Percentiles rank a stretch among this genome's conserved stretches.
These are phyloP conservation scores for Tinea semifulvella DNA, from an alignment of 2,888 invertebrate species.

Conservation along the genomic window DNA sequence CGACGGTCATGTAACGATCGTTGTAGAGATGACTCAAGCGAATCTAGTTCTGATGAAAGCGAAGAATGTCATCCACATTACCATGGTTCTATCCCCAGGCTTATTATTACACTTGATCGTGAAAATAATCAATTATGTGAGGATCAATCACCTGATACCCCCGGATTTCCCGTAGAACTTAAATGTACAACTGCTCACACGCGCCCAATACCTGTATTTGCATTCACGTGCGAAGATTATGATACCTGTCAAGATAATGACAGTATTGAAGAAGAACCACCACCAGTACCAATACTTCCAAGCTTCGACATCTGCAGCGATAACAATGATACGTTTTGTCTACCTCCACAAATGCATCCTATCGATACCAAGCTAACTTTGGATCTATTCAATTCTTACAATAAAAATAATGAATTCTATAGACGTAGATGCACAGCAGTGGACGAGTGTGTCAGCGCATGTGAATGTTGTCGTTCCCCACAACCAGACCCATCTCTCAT, in stretches of 20 bases:
- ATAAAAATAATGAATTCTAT: conserved; percentile 30
- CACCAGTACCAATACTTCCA: conserved; percentile 37
- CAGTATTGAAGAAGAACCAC: conserved; percentile 23
- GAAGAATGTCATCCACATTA: conserved; percentile 43
- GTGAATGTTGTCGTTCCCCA: conserved; percentile 55
- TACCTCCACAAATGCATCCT: conserved; percentile 53
- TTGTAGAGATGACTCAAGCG: conserved; percentile 47
- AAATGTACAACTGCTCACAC: conserved; percentile 26
- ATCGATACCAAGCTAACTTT: conserved; percentile 49
- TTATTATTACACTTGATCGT: conserved; percentile 49
- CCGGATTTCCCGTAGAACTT: conserved; percentile 45
- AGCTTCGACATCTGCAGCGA: conserved; percentile 40
- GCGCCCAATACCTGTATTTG: conserved; percentile 48
- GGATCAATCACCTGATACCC: conserved; percentile 48
- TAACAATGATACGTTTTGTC: conserved; percentile 35
- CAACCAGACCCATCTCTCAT: conserved; percentile 51
- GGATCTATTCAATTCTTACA: conserved; percentile 38
- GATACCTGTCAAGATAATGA: conserved; percentile 35
- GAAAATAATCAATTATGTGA: conserved; percentile 49
- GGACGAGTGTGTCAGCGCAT: conserved; percentile 53
- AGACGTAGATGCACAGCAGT: conserved; percentile 44
- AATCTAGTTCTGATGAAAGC: conserved; percentile 54
- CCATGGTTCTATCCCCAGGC: conserved; percentile 51
- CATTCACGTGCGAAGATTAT: conserved; percentile 55
- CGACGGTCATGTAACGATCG: conserved; percentile 38